phyloP scores from a whole-genome alignment of 2,797 vertebrate genomes.

The Danio jaintianensis region DNA sequence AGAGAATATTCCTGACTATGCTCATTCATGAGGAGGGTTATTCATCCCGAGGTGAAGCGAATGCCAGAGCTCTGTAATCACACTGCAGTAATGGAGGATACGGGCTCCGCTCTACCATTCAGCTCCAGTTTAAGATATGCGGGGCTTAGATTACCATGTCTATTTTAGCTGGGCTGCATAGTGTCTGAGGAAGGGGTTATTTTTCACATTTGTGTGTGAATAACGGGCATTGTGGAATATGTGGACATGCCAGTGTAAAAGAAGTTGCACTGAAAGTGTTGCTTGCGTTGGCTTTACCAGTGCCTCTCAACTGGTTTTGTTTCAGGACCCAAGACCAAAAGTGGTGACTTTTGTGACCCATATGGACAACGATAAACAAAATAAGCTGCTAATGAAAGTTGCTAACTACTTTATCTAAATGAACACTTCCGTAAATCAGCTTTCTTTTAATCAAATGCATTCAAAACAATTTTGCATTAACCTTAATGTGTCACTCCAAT shows the following conservation, averaged over 20 bases:
- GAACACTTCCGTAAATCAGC: neutral
- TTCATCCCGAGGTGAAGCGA: slow-evolving; percentile 37
- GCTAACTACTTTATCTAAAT: neutral
- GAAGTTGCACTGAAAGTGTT: neutral
- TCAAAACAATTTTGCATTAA: too few relatives aligned
- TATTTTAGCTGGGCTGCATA: slow-evolving; percentile 28
- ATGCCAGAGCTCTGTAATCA: slow-evolving; percentile 55
- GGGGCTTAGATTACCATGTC: slow-evolving; percentile 47
- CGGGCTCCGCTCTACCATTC: slow-evolving; percentile 14
- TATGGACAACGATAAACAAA: neutral
- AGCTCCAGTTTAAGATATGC: slow-evolving; percentile 36
- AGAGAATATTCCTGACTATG: slow-evolving; percentile 31
- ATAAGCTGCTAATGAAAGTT: neutral
- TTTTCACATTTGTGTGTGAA: slow-evolving; percentile 19
- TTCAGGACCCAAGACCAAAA: neutral
- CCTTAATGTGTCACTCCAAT: too few relatives aligned
- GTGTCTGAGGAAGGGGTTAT: slow-evolving; percentile 12
- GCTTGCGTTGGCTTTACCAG: neutral
- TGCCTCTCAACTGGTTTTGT: neutral
- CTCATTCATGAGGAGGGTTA: slow-evolving; percentile 45
- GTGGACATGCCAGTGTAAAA: slow-evolving; percentile 4
- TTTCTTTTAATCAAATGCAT: neutral
- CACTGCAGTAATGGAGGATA: slow-evolving; percentile 47
- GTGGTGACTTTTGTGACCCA: neutral
- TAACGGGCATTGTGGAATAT: slow-evolving; percentile 13